These are phyloP conservation scores for Petaurus breviceps DNA, from an alignment of 2,113 vertebrate genomes.

Conservation along the genomic window DNA sequence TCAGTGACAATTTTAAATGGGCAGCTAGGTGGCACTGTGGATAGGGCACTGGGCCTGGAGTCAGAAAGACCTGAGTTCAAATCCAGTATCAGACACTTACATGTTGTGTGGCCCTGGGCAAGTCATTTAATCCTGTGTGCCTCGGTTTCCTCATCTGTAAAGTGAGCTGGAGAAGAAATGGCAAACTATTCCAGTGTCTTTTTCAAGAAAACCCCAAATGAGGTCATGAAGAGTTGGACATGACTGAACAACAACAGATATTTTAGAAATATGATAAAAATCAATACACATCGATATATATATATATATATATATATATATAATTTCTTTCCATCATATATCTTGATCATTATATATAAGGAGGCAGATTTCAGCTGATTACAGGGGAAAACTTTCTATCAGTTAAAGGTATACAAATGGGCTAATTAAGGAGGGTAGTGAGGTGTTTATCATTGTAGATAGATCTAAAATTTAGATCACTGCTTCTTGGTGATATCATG, in stretches of 20 bases:
- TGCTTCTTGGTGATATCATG: background rate
- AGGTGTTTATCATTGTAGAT: background rate
- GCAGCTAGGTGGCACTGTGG: too few species aligned
- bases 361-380: background rate
- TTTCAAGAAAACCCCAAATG: background rate
- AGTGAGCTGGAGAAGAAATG: background rate
- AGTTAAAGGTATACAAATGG: background rate
- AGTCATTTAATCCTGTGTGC: too few species aligned
- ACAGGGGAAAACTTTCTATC: background rate
- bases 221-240: background rate
- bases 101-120: too few species aligned
- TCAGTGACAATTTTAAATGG: background rate
- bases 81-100: too few species aligned
- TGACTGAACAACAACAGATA: background rate
- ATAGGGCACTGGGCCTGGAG: too few species aligned
- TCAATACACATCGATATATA: background rate
- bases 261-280: background rate
- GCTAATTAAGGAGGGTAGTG: background rate
- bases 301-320: too few species aligned
- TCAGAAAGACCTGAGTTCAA: too few species aligned
- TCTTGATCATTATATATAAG: background rate
- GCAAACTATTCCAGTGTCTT: background rate
- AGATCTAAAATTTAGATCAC: background rate
- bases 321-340: background rate
- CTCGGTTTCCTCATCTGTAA: background rate